phyloP scores from a whole-genome alignment of 2,888 invertebrate genomes.

The Masnerella sp. region DNA sequence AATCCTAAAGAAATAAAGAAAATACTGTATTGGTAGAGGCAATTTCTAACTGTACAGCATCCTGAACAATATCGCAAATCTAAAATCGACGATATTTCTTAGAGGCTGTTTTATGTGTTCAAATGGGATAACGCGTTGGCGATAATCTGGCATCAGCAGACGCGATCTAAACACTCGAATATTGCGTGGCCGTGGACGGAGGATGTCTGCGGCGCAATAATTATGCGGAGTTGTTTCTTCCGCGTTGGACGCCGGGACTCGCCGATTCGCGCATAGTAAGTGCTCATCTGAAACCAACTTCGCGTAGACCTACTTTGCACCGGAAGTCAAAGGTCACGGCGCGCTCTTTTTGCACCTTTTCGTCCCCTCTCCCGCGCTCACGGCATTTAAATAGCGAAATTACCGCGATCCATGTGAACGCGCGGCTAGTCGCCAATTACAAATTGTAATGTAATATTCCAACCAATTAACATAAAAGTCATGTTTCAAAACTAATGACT shows the following conservation, averaged over 20 bases:
- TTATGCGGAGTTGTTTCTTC: slow-evolving; percentile 66
- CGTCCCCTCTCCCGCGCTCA: too few species aligned
- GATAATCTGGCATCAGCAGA: slow-evolving; percentile 34
- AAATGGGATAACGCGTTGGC: slow-evolving; percentile 37
- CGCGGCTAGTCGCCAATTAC: too few species aligned
- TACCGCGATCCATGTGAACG: too few species aligned
- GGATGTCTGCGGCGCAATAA: slow-evolving; percentile 57
- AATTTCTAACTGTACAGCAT: slow-evolving; percentile 31
- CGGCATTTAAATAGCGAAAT: too few species aligned
- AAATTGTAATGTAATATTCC: too few species aligned
- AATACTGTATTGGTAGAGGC: too few species aligned
- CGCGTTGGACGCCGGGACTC: slow-evolving; percentile 62
- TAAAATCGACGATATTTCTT: slow-evolving; percentile 36
- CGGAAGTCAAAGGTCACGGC: not conserved
- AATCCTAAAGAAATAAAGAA: too few species aligned
- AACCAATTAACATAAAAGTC: too few species aligned
- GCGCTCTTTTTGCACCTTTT: too few species aligned
- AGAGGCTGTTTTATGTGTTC: slow-evolving; percentile 32
- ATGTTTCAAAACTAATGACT: too few species aligned
- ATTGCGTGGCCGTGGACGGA: slow-evolving; percentile 25
- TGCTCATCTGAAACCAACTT: slow-evolving; percentile 24
- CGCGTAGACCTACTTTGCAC: slow-evolving; percentile 5
- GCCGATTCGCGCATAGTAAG: slow-evolving; percentile 66
- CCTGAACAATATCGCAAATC: slow-evolving; percentile 29
- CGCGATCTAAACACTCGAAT: slow-evolving; percentile 35